Evolutionary conservation across 2,113 vertebrate genomes (phyloP).

Genomic region (Odocoileus hemionus): DNA sequence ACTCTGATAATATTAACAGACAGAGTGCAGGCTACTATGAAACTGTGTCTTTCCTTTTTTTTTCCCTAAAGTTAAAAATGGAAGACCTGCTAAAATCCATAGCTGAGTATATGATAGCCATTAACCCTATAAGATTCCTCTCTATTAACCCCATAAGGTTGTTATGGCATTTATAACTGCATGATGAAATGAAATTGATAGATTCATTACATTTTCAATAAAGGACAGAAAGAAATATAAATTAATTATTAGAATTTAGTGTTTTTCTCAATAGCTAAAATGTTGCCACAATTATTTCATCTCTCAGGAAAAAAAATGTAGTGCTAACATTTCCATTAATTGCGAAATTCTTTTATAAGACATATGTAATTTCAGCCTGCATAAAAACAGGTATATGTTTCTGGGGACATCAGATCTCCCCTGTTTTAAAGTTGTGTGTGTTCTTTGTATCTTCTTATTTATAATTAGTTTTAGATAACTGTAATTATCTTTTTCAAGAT

Average conservation of each 20-base stretch:
- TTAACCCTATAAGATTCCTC: neutral
- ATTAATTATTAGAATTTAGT: neutral
- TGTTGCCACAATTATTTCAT: neutral
- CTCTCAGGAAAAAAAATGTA: neutral
- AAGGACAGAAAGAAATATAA: neutral
- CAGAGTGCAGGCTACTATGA: constrained; percentile 20
- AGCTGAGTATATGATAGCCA: neutral
- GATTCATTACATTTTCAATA: neutral
- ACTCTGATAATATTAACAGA: neutral
- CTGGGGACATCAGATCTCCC: neutral
- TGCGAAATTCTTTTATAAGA: neutral
- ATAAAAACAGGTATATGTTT: neutral
- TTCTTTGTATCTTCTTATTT: neutral
- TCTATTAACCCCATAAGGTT: constrained; percentile 37
- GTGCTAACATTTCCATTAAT: neutral
- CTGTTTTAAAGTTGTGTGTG: neutral
- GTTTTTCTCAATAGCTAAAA: neutral
- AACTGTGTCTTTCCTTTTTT: constrained; percentile 27
- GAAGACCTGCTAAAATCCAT: neutral
- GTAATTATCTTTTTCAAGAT: neutral
- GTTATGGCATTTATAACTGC: neutral
- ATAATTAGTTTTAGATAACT: neutral
- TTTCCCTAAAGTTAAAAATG: neutral
- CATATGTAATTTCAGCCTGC: neutral
- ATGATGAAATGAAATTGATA: constrained; percentile 48